Conservation (phyloP, 2,113 vertebrate species). For the Psittacus erithacus region DNA sequence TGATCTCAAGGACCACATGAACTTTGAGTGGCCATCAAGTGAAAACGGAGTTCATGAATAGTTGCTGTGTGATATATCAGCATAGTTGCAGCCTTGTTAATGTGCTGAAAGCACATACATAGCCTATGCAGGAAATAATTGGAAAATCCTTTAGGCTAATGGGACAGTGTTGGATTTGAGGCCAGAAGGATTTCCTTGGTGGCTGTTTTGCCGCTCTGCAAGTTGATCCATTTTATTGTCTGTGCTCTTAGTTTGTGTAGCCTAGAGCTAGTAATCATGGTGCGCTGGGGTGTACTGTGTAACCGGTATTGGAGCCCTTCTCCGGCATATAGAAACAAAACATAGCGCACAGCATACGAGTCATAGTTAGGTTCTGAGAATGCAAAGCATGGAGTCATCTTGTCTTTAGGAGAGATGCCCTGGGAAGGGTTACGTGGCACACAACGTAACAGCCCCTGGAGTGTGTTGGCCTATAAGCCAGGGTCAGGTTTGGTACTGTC, state of each 20-base stretch:
- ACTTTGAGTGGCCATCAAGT: background rate
- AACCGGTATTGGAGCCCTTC: background rate
- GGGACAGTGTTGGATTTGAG: background rate
- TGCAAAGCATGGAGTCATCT: background rate
- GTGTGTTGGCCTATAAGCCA: background rate
- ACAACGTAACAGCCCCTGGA: accelerated
- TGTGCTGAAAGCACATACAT: background rate
- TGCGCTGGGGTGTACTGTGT: background rate
- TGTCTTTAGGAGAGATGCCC: background rate
- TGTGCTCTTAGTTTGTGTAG: background rate
- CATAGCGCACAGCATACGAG: background rate
- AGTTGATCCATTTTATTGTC: background rate
- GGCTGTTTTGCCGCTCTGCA: background rate
- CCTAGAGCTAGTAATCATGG: background rate
- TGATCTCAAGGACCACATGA: background rate
- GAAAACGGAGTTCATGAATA: background rate
- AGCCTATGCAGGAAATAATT: background rate
- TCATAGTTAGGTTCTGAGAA: background rate
- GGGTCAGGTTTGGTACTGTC: background rate
- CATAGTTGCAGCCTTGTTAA: background rate
- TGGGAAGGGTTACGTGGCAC: background rate
- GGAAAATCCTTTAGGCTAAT: background rate
- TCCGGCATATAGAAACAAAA: background rate
- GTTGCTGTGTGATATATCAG: background rate
- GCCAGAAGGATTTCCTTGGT: background rate